Conservation (phyloP, 2,797 vertebrate species). For the Linurgus olivaceus region DNA sequence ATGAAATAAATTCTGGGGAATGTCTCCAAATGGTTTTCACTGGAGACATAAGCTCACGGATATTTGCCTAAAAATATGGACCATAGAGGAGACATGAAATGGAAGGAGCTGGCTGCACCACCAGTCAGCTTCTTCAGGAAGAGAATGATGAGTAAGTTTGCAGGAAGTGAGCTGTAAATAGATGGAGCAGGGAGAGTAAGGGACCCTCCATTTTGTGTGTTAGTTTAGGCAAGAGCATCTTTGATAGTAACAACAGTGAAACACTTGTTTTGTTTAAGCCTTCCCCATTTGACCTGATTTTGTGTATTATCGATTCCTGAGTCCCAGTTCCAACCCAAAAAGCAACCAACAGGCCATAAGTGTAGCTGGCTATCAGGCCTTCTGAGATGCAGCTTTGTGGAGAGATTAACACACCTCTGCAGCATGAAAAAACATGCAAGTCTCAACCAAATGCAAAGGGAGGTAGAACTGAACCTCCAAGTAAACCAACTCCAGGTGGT, state of each 20-base stretch:
- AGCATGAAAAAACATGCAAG: background rate
- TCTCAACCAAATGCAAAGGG: background rate
- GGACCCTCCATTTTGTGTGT: background rate
- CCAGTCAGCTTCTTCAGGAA: background rate
- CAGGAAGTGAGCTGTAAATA: background rate
- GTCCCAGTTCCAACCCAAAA: background rate
- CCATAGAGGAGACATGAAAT: background rate
- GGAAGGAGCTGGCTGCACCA: background rate
- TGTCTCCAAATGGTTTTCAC: background rate
- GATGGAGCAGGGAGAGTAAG: background rate
- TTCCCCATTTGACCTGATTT: background rate
- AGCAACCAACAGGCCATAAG: background rate
- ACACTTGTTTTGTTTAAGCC: background rate
- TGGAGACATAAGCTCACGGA: background rate
- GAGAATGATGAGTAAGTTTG: background rate
- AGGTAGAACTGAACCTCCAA: background rate
- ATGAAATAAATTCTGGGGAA: background rate
- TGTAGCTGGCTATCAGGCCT: background rate
- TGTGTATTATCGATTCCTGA: background rate
- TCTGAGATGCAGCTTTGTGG: background rate
- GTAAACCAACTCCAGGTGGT: background rate
- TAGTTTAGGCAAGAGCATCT: background rate
- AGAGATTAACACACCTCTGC: background rate
- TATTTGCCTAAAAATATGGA: background rate
- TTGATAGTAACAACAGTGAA: background rate